Evolutionary conservation across 2,797 vertebrate species (phyloP).

Genomic region (Smutsia gigantea): DNA sequence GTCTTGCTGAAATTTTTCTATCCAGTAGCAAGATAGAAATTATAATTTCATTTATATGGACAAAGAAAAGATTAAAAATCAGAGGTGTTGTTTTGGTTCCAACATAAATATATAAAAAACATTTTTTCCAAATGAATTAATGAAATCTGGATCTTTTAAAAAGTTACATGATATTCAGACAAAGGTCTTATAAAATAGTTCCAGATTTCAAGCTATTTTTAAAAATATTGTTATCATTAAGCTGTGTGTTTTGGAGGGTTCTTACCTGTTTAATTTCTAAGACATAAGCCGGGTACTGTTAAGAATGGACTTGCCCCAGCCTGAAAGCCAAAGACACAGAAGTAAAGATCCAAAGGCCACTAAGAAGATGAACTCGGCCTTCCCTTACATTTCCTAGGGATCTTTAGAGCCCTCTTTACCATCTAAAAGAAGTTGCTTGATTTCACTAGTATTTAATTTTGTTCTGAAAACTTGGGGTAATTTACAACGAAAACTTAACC

Average conservation of each 20-base stretch:
- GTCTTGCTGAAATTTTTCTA: background rate
- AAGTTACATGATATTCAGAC: background rate
- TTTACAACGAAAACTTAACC: background rate
- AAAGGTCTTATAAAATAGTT: background rate
- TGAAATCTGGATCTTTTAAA: background rate
- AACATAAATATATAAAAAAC: background rate
- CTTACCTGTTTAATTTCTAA: background rate
- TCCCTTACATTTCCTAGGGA: background rate
- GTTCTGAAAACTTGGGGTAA: background rate
- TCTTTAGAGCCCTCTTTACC: background rate
- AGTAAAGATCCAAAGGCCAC: background rate
- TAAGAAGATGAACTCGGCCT: background rate
- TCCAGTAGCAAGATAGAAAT: background rate
- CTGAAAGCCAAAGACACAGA: background rate
- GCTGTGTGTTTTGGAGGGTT: background rate
- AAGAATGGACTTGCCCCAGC: background rate
- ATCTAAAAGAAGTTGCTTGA: background rate
- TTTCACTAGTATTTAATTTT: background rate
- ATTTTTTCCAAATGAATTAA: background rate
- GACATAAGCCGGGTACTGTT: background rate
- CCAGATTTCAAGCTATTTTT: background rate
- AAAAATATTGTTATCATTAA: background rate
- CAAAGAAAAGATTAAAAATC: conserved; percentile 28
- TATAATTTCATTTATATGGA: background rate
- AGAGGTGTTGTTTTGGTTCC: background rate